Percentiles rank a stretch among this genome's conserved stretches.
Conservation (phyloP, 2,888 invertebrate genomes). For the Osmoderma eremita region DNA sequence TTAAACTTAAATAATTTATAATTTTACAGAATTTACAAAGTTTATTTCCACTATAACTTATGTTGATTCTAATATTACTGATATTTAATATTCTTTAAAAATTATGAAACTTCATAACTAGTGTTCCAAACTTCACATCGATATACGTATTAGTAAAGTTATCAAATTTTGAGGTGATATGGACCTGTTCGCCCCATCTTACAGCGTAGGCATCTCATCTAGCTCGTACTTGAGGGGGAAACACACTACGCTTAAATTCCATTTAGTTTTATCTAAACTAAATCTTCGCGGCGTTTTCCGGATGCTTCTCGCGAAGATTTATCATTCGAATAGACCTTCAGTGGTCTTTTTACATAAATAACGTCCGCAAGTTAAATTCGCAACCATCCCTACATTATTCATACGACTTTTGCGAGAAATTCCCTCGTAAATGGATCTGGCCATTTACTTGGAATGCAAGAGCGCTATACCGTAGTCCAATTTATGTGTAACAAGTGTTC, state of each 20-base stretch:
- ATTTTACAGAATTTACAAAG: too few species aligned
- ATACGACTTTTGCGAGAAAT: conserved; percentile 11
- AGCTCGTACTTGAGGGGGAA: not conserved
- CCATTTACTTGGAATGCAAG: conserved; percentile 8
- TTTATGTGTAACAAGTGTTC: conserved; percentile 48
- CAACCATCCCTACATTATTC: conserved; percentile 20
- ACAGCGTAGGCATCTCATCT: too few species aligned
- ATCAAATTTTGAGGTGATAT: too few species aligned
- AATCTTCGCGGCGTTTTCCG: not conserved
- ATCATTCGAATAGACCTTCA: not conserved
- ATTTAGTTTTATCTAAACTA: not conserved
- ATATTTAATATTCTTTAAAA: too few species aligned
- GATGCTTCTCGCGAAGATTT: not conserved
- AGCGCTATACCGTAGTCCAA: conserved; percentile 44
- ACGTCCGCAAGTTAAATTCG: not conserved
- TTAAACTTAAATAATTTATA: too few species aligned
- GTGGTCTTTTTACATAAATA: not conserved
- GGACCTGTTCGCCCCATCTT: too few species aligned
- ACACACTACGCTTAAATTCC: not conserved
- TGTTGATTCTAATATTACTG: too few species aligned
- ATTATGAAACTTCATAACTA: too few species aligned
- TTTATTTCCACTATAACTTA: too few species aligned
- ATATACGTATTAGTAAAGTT: too few species aligned
- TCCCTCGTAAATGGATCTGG: not conserved
- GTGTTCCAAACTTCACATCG: too few species aligned